These are phyloP conservation scores for Heterochromis multidens DNA, from an alignment of 2,113 vertebrate genomes.

Conservation along the genomic window DNA sequence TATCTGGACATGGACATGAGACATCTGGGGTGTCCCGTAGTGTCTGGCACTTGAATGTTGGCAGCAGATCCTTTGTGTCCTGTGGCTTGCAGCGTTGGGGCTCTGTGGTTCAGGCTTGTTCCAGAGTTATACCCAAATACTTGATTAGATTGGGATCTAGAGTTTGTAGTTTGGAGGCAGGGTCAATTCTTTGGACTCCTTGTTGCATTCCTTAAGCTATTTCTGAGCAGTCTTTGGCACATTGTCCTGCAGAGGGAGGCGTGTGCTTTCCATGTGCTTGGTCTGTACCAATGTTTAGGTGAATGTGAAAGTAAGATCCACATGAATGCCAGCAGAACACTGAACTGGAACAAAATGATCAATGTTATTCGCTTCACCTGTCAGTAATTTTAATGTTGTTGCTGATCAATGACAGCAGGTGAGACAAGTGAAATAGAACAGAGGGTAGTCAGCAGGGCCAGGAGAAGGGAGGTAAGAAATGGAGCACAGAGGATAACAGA, in stretches of 20 bases:
- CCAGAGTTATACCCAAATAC: not conserved
- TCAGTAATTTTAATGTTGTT: not conserved
- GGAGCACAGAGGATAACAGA: not conserved
- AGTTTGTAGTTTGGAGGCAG: not conserved
- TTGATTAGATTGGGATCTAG: not conserved
- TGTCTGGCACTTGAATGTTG: not conserved
- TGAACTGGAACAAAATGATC: not conserved
- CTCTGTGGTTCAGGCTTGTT: not conserved
- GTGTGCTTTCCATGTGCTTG: not conserved
- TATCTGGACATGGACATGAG: not conserved
- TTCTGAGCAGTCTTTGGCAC: not conserved
- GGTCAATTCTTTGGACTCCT: not conserved
- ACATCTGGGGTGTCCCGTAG: not conserved
- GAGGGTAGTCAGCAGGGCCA: not conserved
- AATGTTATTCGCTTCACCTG: not conserved
- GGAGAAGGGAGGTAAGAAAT: accelerated
- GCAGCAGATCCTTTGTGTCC: not conserved
- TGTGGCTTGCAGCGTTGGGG: not conserved
- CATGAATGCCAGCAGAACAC: not conserved
- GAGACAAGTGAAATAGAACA: not conserved
- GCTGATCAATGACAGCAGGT: not conserved
- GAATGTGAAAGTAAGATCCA: not conserved
- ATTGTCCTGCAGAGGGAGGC: not conserved
- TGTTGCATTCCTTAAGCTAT: not conserved
- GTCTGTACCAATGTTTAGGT: not conserved